A percentile compares a stretch with the other conserved stretches of the same genome.
Evolutionary conservation across 2,888 invertebrate species (phyloP).

Genomic region (Tipula helvola): DNA sequence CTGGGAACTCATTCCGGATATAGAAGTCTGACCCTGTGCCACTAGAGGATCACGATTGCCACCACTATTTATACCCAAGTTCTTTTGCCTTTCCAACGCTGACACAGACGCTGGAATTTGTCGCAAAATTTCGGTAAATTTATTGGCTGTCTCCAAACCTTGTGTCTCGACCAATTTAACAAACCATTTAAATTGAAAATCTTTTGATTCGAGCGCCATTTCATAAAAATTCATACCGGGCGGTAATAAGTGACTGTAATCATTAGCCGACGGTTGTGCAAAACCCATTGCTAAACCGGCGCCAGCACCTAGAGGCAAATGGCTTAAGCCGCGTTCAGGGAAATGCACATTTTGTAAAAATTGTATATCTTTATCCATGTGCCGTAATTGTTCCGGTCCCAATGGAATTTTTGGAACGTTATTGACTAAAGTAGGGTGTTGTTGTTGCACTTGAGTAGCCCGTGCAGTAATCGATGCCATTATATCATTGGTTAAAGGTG

Average conservation of each 20-base stretch:
- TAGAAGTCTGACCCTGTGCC: constrained; percentile 17
- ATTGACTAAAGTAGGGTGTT: constrained; percentile 11
- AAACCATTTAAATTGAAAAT: constrained; percentile 43
- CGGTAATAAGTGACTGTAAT: constrained; percentile 38
- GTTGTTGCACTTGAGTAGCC: constrained; percentile 15
- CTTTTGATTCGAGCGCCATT: constrained; percentile 41
- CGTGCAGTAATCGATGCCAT: constrained; percentile 17
- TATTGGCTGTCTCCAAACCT: constrained; percentile 43
- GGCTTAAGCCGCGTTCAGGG: constrained; percentile 30
- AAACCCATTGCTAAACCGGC: constrained; percentile 1
- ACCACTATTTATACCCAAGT: constrained; percentile 18
- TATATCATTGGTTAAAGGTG: constrained; percentile 15
- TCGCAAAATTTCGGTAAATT: constrained; percentile 37
- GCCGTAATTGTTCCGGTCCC: constrained; percentile 10
- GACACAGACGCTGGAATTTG: constrained; percentile 27
- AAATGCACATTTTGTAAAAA: constrained; percentile 47
- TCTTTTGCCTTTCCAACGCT: constrained; percentile 16
- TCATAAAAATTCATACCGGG: constrained; percentile 44
- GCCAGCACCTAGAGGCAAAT: constrained; percentile 20
- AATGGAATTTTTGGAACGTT: constrained; percentile 18
- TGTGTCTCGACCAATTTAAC: constrained; percentile 40
- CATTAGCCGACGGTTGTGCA: constrained; percentile 16
- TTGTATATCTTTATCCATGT: constrained; percentile 39
- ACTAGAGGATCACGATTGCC: constrained; percentile 16
- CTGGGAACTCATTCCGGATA: constrained; percentile 21